phyloP scores from a whole-genome alignment of 2,888 invertebrate genomes.

The Palloptera scutellata region DNA sequence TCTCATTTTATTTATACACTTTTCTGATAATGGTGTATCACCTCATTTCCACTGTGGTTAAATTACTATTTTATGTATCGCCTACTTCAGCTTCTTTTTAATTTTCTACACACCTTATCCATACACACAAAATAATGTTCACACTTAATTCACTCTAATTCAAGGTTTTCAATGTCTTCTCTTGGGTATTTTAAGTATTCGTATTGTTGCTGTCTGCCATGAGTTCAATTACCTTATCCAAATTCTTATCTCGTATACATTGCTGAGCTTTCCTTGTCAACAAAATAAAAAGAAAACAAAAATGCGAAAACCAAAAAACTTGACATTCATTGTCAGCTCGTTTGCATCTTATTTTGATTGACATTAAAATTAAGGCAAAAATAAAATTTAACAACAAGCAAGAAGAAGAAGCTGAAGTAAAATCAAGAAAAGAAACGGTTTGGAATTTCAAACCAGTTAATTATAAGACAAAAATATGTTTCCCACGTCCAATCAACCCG shows the following conservation, averaged over 20 bases:
- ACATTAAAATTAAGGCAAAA: constrained; percentile 32
- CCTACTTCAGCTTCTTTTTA: too few species aligned
- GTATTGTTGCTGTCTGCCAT: too few species aligned
- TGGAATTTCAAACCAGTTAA: constrained; percentile 35
- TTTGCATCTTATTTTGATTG: constrained; percentile 33
- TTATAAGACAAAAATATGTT: constrained; percentile 28
- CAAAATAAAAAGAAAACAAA: background rate
- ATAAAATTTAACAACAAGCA: constrained; percentile 10
- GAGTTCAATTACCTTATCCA: background rate
- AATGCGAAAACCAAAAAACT: background rate
- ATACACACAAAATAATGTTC: too few species aligned
- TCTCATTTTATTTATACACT: too few species aligned
- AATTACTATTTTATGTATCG: too few species aligned
- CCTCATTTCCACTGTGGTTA: too few species aligned
- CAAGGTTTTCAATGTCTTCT: too few species aligned
- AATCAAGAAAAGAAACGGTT: constrained; percentile 12
- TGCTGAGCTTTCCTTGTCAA: constrained; percentile 4
- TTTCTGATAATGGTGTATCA: too few species aligned
- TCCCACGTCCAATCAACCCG: constrained; percentile 33
- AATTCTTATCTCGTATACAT: constrained; percentile 4
- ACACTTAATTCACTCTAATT: too few species aligned
- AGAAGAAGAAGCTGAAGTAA: constrained; percentile 14
- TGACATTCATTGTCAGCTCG: constrained; percentile 7
- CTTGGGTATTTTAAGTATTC: too few species aligned
- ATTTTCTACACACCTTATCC: too few species aligned